These are phyloP conservation scores for Xerus rutilus DNA, from an alignment of 2,797 vertebrate genomes.

Conservation along the genomic window DNA sequence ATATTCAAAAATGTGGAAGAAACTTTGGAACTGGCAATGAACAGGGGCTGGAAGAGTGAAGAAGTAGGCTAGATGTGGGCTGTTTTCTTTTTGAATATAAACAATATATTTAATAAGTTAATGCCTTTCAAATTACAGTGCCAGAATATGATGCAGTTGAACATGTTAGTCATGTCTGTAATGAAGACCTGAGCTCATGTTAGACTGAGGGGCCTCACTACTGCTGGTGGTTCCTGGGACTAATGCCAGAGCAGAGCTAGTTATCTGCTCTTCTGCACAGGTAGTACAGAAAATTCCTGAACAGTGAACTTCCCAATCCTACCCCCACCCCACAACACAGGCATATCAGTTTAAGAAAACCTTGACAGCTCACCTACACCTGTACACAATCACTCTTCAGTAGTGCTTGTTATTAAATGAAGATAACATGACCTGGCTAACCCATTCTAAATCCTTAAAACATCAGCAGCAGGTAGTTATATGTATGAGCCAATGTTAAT, in stretches of 20 bases:
- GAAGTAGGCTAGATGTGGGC: neutral
- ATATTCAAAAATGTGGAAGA: neutral
- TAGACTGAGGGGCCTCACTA: slow-evolving; percentile 90
- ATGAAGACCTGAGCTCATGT: slow-evolving; percentile 97
- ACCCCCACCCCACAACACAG: slow-evolving; percentile 39
- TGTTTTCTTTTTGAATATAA: slow-evolving; percentile 85
- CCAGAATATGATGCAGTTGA: slow-evolving; percentile 98
- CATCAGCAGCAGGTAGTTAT: slow-evolving; percentile 97
- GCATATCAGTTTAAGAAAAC: slow-evolving; percentile 81
- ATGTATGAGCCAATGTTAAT: slow-evolving; percentile 93
- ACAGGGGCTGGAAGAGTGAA: neutral
- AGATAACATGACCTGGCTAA: slow-evolving; percentile 97
- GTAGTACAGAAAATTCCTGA: slow-evolving; percentile 93
- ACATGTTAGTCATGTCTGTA: slow-evolving; percentile 96
- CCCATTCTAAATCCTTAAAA: slow-evolving; percentile 93
- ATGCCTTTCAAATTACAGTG: slow-evolving; percentile 99
- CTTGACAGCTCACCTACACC: slow-evolving; percentile 88
- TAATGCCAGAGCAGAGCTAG: slow-evolving; percentile 91
- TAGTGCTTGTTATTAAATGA: slow-evolving; percentile 97
- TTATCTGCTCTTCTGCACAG: slow-evolving; percentile 89
- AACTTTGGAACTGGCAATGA: neutral
- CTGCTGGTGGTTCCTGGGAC: slow-evolving; percentile 95
- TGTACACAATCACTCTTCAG: slow-evolving; percentile 98
- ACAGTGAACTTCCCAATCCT: slow-evolving; percentile 87
- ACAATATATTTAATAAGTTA: slow-evolving; percentile 99